Conservation (phyloP, 2,888 invertebrate species). For the Drosophila multiciliata region DNA sequence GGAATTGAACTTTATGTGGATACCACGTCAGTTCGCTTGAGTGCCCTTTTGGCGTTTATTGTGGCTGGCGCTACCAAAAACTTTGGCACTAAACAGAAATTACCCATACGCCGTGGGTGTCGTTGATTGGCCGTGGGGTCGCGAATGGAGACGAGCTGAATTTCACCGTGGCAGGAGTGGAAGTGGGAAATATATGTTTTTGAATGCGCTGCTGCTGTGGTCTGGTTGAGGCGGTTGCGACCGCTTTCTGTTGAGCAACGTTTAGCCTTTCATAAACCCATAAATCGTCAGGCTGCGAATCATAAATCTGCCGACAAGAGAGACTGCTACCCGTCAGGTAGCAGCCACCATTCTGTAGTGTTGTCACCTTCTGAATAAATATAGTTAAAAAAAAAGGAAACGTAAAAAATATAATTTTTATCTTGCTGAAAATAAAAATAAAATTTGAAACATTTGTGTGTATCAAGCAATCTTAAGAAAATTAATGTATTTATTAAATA, state of each 20-base stretch:
- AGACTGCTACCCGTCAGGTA: constrained; percentile 8
- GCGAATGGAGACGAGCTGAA: constrained; percentile 1
- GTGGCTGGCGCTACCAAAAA: constrained; percentile 61
- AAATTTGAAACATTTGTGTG: not conserved
- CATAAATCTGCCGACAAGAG: constrained; percentile 64
- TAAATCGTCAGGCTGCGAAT: constrained; percentile 68
- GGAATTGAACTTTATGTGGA: constrained; percentile 43
- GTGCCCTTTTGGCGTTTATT: constrained; percentile 76
- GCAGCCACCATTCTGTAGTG: constrained; percentile 12
- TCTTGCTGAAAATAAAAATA: not conserved
- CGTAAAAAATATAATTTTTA: not conserved
- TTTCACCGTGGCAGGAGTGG: not conserved
- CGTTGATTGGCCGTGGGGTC: constrained; percentile 62
- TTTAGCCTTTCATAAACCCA: constrained; percentile 61
- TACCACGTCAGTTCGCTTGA: constrained; percentile 66
- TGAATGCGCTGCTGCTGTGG: constrained; percentile 13
- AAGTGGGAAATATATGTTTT: constrained; percentile 9
- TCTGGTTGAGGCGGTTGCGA: constrained; percentile 25
- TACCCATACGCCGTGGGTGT: constrained; percentile 75
- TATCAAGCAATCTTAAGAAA: not conserved
- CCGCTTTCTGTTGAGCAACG: constrained; percentile 23
- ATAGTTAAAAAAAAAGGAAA: not conserved
- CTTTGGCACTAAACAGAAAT: constrained; percentile 70
- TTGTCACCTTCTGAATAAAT: not conserved
- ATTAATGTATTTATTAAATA: not conserved